phyloP scores from a whole-genome alignment of 2,113 vertebrate species.

The Capricornis sumatraensis region DNA sequence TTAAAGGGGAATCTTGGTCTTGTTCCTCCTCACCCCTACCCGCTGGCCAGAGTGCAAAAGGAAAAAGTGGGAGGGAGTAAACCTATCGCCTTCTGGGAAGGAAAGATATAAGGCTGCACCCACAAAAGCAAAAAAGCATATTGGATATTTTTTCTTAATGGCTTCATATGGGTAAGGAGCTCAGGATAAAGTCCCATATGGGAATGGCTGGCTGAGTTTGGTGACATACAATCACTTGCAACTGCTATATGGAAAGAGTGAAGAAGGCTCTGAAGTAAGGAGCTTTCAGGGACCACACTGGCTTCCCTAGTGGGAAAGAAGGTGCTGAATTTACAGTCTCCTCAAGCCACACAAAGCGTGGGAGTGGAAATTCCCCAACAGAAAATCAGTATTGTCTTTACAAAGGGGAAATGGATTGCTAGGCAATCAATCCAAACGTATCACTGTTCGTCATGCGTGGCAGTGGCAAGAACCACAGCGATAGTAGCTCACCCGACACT shows the following conservation, averaged over 20 bases:
- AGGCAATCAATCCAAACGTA: neutral
- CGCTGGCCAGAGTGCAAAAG: neutral
- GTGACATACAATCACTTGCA: neutral
- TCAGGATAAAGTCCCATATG: neutral
- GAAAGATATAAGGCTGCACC: accelerated
- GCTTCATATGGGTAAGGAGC: neutral
- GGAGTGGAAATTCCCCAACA: neutral
- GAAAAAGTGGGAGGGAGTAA: neutral
- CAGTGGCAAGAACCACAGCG: accelerated
- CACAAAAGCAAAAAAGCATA: neutral
- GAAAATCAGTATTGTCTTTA: neutral
- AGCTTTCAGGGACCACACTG: neutral
- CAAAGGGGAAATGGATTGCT: neutral
- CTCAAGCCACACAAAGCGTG: neutral
- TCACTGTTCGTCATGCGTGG: neutral
- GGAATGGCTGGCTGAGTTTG: neutral
- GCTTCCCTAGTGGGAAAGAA: neutral
- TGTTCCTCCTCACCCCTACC: neutral
- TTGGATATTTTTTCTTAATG: neutral
- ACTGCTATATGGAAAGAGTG: too few relatives aligned
- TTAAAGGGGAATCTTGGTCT: neutral
- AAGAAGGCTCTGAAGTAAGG: too few relatives aligned
- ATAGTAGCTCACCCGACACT: accelerated
- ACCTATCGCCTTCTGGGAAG: neutral
- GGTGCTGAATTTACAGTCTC: neutral